Evolutionary conservation across 2,888 invertebrate species (phyloP), one percentile per base, ranked within the genome.

Genomic region (Tachina lurida): DNA sequence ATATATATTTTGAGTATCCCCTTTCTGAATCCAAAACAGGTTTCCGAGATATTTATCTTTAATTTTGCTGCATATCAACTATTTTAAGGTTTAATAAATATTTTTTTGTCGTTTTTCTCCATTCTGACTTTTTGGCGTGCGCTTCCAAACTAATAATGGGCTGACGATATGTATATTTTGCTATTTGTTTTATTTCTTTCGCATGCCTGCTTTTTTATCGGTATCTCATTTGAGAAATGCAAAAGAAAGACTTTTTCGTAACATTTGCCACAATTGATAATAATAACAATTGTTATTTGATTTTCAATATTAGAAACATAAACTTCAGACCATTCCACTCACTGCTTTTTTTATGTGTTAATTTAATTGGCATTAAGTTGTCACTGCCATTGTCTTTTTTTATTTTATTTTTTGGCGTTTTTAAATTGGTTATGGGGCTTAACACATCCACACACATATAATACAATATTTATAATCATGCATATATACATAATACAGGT

Each of bases 351-450:
- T 62, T 81, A 62, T 74, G 75, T 84, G 71, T 77, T 75, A 78
- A 84, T 80, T 80, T 84, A 80, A 84, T 84, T 86, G 80, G 74
- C 81, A 86, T 84, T 83, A 81, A 81, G 63, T 82, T 85, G 81
- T 74, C 81, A 80, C 71, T 73, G 22, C 67, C 63, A 76, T 62
- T 75, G 56, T 56, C n/a, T n/a, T 63, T 78, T 52, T 56, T 65
- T 39, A 31, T 60, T 15, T 75, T 62, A 19, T 68, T 68, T 67
- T 60, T 60, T 17, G 15, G 31, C 60, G 47, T 68, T 67, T 54
- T 71, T 49, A 56, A 71, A 77, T 47, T 74, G 22, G 47, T 75
- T 74, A 41, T 73, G 73, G 17, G 31, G 43, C 43, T 78, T 56
- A 31, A 39, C 45, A n/a, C 5, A 39, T 19, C 10, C 13, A 43